Base-by-base conservation (phyloP, 2,888 invertebrate genomes). In the Philereme vetulata region DNA sequence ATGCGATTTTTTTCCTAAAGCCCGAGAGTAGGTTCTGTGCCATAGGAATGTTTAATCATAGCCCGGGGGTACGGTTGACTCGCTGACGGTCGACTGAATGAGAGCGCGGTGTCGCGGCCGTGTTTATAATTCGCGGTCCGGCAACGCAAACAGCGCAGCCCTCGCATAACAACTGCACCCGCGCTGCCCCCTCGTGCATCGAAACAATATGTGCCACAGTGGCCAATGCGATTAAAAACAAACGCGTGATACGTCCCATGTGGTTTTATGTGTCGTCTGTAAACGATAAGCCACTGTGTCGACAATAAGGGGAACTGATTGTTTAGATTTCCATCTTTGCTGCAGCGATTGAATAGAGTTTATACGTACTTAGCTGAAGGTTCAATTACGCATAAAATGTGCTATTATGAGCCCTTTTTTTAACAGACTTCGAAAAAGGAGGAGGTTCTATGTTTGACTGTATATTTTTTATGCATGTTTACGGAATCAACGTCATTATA, bases 41-140 rank as follows among this genome's bases (percentile, higher is more conserved):
- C 84, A 85, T 85, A 85, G 84, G 86, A 86, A 78, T 79, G 80
- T 67, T 72, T 76, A 80, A 77, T 73, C 80, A 81, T 81, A 72
- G 80, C 80, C 81, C 75, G 78, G 78, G 78, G 81, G 80, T 77
- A 75, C 70, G 71, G 67, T 66, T 72, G 67, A 70, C 77, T 74
- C 73, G 78, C 70, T 75, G 75, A 76, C 75, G 75, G 78, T 75
- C 77, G 82, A 79, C 74, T 78, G 80, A 82, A 78, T 78, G 78
- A 72, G 72, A 60, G 72, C 72, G 72, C 70, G 46, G 49, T 46
- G 74, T 72, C 69, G 77, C 75, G 65, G 66, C 68, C 57, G 60
- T 84, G 83, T 82, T 84, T 84, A 84, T 80, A 80, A 76, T 77
- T 74, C 68, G 67, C 67, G 60, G 69, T 71, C 70, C 67, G 70